phyloP scores from a whole-genome alignment of 2,113 vertebrate species.

The Condylura cristata region DNA sequence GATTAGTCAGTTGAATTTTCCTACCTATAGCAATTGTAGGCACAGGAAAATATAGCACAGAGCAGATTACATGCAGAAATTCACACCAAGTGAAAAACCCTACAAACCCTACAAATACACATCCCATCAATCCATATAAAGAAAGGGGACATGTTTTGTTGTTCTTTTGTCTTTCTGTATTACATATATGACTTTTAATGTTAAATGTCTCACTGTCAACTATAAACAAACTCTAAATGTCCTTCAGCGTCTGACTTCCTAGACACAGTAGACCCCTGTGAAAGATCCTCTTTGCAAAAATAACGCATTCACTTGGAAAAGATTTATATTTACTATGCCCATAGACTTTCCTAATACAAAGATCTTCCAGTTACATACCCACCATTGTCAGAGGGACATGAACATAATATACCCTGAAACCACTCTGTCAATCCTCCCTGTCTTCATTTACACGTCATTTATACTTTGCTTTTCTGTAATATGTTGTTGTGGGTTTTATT shows the following conservation, averaged over 20 bases:
- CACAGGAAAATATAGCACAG: neutral
- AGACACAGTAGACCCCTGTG: accelerated
- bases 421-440: neutral
- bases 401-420: neutral
- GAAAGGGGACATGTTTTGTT: neutral
- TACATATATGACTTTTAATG: neutral
- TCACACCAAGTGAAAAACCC: neutral
- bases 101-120: neutral
- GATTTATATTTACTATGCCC: neutral
- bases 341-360: neutral
- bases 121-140: accelerated
- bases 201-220: neutral
- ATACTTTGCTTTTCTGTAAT: neutral
- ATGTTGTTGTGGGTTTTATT: neutral
- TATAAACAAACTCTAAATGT: neutral
- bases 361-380: neutral
- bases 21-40: neutral
- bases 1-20: neutral
- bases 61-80: neutral
- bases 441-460: neutral
- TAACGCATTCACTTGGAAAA: neutral
- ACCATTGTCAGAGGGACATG: neutral
- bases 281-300: neutral
- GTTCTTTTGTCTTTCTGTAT: neutral
- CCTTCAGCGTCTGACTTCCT: neutral